Conservation (phyloP, 2,797 vertebrate species). For the Babyrousa celebensis region DNA sequence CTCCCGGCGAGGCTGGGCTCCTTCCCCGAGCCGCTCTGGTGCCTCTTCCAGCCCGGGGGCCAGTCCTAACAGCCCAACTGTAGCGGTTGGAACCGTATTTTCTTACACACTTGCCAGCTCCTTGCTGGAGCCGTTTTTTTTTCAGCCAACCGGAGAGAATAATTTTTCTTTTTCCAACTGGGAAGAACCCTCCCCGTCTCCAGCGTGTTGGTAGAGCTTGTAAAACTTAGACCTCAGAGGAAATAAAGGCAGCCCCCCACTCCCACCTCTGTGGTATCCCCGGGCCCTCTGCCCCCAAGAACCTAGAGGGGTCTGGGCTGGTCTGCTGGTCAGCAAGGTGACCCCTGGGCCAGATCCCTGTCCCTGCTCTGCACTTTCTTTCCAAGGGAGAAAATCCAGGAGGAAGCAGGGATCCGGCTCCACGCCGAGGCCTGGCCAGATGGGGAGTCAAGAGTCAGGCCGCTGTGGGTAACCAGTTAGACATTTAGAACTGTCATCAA, state of each 20-base stretch:
- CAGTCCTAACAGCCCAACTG: neutral
- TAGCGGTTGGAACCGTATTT: neutral
- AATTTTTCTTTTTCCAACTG: conserved; percentile 56
- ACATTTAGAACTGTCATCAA: neutral
- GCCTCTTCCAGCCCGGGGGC: conserved; percentile 42
- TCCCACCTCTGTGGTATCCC: neutral
- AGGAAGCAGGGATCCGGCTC: neutral
- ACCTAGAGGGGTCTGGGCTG: neutral
- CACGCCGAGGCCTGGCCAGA: neutral
- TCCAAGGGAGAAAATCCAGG: neutral
- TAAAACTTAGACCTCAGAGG: neutral
- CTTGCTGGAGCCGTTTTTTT: neutral
- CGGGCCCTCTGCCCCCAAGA: neutral
- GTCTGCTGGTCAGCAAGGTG: neutral
- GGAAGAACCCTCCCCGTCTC: conserved; percentile 7
- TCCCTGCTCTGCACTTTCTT: neutral
- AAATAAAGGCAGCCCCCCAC: neutral
- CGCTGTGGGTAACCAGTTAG: neutral
- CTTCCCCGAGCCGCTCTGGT: conserved; percentile 67
- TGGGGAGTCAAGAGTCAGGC: neutral
- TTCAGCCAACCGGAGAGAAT: conserved; percentile 54
- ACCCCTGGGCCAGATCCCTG: neutral
- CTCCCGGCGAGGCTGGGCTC: neutral
- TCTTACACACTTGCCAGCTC: conserved; percentile 67
- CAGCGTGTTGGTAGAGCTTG: neutral